These are phyloP conservation scores for Clostera curtula DNA, from an alignment of 2,888 invertebrate species.

Conservation along the genomic window DNA sequence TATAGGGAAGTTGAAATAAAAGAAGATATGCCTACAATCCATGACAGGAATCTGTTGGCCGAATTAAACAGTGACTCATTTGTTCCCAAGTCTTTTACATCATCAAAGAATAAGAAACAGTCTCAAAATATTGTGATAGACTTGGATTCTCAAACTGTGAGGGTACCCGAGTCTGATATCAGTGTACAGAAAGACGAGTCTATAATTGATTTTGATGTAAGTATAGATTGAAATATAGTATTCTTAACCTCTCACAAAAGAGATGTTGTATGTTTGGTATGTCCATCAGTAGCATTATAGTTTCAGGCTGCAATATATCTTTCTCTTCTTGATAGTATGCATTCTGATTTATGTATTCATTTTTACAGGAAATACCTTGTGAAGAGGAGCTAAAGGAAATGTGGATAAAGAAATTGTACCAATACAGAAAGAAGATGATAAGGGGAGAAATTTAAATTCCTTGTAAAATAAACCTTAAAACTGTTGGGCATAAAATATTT, in stretches of 20 bases:
- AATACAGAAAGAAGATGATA: conserved; percentile 78
- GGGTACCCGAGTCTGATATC: conserved; percentile 74
- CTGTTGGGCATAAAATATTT: background rate
- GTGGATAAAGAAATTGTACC: conserved; percentile 82
- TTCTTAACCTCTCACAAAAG: no score
- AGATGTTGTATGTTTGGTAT: no score
- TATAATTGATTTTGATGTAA: conserved; percentile 80
- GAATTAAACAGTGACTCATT: conserved; percentile 83
- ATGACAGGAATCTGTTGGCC: conserved; percentile 76
- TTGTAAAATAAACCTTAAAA: conserved; percentile 4
- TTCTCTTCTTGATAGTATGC: background rate
- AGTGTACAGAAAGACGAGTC: conserved; percentile 70
- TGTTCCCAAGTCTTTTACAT: conserved; percentile 75
- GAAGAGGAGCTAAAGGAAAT: conserved; percentile 81
- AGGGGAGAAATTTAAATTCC: conserved; percentile 54
- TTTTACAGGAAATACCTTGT: conserved; percentile 79
- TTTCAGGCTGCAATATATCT: no score
- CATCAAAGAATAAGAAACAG: conserved; percentile 76
- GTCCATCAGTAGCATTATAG: no score
- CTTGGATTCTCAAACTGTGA: conserved; percentile 81
- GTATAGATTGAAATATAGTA: conserved; percentile 24
- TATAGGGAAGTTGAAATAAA: conserved; percentile 63
- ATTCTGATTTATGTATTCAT: conserved; percentile 4
- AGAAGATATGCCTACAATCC: conserved; percentile 69
- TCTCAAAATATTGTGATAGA: conserved; percentile 83